Evolutionary conservation across 2,113 vertebrate species (phyloP).

Genomic region (Casuarius casuarius): DNA sequence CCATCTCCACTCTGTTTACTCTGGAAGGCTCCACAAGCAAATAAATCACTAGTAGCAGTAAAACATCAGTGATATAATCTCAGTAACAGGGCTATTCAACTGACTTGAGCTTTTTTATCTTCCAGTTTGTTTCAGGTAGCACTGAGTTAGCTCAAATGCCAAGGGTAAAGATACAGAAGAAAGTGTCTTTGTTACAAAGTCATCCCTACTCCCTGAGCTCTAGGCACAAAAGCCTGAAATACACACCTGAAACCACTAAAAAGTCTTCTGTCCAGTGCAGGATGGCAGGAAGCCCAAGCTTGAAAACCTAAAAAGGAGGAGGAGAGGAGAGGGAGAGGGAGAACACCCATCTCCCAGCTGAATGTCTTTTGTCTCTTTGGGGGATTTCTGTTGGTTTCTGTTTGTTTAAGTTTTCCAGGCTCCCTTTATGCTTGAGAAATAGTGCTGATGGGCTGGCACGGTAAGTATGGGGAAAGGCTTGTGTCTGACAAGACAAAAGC

Average conservation of each 20-base stretch:
- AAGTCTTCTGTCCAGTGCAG: background rate
- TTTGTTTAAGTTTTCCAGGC: background rate
- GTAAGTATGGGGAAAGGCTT: background rate
- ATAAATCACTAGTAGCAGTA: background rate
- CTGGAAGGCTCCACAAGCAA: background rate
- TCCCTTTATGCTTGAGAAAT: constrained; percentile 27
- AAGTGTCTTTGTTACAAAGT: background rate
- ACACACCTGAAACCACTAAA: background rate
- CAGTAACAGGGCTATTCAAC: background rate
- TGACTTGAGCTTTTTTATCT: background rate
- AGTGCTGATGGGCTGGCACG: background rate
- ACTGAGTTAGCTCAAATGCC: background rate
- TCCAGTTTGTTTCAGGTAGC: background rate
- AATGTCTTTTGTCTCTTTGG: background rate
- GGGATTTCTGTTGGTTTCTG: background rate
- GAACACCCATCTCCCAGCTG: background rate
- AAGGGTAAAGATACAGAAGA: background rate
- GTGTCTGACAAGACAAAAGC: constrained; percentile 29
- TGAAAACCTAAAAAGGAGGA: background rate
- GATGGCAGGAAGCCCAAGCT: background rate
- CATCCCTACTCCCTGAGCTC: background rate
- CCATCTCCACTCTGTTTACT: background rate
- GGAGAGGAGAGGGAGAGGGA: background rate
- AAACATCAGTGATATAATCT: background rate
- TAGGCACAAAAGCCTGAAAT: background rate